These are phyloP conservation scores for Gobionotothen gibberifrons DNA, from an alignment of 2,797 vertebrate species.

Conservation along the genomic window DNA sequence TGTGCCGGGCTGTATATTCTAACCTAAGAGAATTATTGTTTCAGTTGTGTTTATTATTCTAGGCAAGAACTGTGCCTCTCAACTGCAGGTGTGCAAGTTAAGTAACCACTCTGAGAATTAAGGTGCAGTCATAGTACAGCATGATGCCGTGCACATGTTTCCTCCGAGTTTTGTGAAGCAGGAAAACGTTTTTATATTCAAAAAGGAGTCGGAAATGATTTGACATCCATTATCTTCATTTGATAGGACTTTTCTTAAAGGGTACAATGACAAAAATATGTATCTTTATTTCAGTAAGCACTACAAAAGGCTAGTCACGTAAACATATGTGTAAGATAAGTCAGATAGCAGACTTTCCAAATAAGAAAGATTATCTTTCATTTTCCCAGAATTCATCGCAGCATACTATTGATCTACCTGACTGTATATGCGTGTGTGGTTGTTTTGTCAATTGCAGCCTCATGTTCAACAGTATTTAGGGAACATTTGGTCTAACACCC, in stretches of 20 bases:
- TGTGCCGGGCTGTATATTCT: conserved; percentile 34
- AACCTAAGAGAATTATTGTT: conserved; percentile 43
- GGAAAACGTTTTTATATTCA: background rate
- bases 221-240: background rate
- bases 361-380: background rate
- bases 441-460: conserved; percentile 3
- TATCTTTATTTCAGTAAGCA: background rate
- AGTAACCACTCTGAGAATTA: conserved; percentile 8
- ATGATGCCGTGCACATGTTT: background rate
- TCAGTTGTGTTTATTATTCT: conserved; percentile 42
- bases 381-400: conserved; percentile 8
- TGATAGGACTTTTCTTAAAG: background rate
- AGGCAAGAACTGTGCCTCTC: conserved; percentile 17
- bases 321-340: background rate
- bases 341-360: no score
- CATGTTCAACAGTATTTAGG: background rate
- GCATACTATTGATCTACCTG: conserved; percentile 3
- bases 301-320: background rate
- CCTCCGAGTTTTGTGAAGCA: background rate
- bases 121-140: conserved; percentile 4
- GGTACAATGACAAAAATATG: background rate
- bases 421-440: background rate
- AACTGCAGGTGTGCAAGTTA: conserved; percentile 7
- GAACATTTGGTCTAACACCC: conserved; percentile 8
- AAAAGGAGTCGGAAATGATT: no score